A percentile compares a stretch with the other conserved stretches of the same genome.
Evolutionary conservation across 2,888 invertebrate species (phyloP).

Genomic region (Drepana falcataria): DNA sequence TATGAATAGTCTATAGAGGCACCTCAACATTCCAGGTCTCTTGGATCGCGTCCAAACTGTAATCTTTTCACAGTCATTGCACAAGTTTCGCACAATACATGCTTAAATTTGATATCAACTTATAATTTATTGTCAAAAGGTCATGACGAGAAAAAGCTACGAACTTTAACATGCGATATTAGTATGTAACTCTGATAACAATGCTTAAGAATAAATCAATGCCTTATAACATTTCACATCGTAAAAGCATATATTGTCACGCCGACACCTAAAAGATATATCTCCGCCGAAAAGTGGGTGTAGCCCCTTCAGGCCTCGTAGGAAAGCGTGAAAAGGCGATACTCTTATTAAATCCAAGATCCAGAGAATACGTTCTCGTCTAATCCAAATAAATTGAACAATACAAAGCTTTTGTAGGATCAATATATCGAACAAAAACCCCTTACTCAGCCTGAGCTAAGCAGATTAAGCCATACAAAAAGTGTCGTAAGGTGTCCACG

Average conservation of each 20-base stretch:
- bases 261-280: too few species aligned
- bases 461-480: constrained; percentile 3
- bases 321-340: too few species aligned
- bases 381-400: not conserved
- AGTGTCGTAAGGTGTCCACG: constrained; percentile 12
- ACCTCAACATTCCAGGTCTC: constrained; percentile 3
- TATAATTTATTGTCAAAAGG: not conserved
- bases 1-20: not conserved
- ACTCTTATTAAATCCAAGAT: too few species aligned
- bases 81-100: constrained; percentile 1
- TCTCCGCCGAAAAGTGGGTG: too few species aligned
- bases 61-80: constrained; percentile 15
- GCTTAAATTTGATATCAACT: not conserved
- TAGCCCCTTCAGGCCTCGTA: too few species aligned
- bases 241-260: too few species aligned
- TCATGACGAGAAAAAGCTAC: not conserved
- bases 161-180: not conserved
- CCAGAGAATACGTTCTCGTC: not conserved
- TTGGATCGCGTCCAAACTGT: constrained; percentile 11
- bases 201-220: too few species aligned
- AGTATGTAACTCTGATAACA: too few species aligned
- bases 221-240: too few species aligned
- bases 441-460: constrained; percentile 1
- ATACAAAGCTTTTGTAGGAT: not conserved
- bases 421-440: constrained; percentile 6